Evolutionary conservation across 1,140 invertebrate species (phyloP).

Genomic region (Mya arenaria): DNA sequence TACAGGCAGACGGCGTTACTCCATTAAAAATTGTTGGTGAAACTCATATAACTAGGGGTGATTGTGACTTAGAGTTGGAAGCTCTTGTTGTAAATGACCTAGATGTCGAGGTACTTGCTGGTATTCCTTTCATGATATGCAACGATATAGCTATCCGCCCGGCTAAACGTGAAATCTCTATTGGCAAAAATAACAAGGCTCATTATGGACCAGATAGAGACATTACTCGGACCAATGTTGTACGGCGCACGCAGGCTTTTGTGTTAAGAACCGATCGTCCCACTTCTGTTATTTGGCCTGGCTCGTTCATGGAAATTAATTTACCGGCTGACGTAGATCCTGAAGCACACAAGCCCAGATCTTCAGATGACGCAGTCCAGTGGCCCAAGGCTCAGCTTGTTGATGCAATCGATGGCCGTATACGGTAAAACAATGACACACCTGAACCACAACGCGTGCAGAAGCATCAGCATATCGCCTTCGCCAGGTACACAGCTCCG

Average conservation of each 20-base stretch:
- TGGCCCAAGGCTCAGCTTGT: slow-evolving; percentile 14
- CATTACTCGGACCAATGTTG: not conserved
- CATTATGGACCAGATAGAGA: not conserved
- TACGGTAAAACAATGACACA: no score
- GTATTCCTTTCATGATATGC: slow-evolving; percentile 47
- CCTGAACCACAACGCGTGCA: no score
- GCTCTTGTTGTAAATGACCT: slow-evolving; percentile 48
- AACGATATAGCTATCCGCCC: slow-evolving; percentile 56
- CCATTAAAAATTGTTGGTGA: no score
- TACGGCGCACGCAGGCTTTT: not conserved
- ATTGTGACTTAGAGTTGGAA: slow-evolving; percentile 15
- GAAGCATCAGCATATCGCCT: no score
- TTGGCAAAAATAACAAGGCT: not conserved
- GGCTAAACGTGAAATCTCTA: slow-evolving; percentile 21
- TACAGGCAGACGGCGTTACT: no score
- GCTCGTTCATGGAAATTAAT: slow-evolving; percentile 44
- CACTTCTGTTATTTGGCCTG: slow-evolving; percentile 53
- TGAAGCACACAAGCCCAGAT: slow-evolving; percentile 9
- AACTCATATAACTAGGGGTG: not conserved
- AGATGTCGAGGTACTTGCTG: slow-evolving; percentile 46
- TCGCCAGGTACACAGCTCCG: no score
- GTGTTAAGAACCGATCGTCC: no score
- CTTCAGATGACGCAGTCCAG: not conserved
- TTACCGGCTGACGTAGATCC: not conserved
- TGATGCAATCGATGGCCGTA: not conserved